Percentiles rank a stretch among this genome's conserved stretches.
Conservation (phyloP, 2,797 vertebrate genomes). For the Labeo calbasu region DNA sequence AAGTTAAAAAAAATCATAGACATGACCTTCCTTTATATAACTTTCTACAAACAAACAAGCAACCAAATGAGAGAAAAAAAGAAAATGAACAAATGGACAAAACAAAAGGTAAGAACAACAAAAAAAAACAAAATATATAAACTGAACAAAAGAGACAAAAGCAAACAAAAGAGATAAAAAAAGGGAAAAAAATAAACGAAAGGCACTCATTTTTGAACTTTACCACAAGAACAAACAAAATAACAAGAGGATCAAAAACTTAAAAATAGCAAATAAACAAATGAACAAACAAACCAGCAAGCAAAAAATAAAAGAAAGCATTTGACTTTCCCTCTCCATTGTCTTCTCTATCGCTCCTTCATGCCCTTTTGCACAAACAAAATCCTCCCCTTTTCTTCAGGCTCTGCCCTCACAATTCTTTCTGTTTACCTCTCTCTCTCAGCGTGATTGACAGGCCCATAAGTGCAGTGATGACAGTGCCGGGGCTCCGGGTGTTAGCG, state of each 20-base stretch:
- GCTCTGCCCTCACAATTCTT: constrained; percentile 46
- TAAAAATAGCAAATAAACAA: not conserved
- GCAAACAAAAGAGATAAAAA: not conserved
- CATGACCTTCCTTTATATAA: not conserved
- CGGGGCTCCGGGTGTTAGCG: constrained; percentile 71
- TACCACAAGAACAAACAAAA: not conserved
- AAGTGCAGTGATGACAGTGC: constrained; percentile 79
- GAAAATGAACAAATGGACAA: not conserved
- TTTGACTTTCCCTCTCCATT: not conserved
- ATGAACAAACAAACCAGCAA: not conserved
- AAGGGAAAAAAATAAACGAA: not conserved
- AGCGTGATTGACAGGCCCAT: constrained; percentile 80
- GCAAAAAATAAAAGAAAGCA: not conserved
- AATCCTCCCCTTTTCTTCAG: constrained; percentile 41
- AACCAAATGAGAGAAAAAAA: too few relatives aligned
- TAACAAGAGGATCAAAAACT: not conserved
- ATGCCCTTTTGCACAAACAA: constrained; percentile 45
- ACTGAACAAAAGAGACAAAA: not conserved
- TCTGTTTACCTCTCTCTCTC: constrained; percentile 46
- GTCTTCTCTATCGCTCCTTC: constrained; percentile 52
- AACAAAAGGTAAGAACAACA: not conserved
- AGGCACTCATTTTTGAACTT: not conserved
- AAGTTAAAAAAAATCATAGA: not conserved
- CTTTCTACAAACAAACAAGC: not conserved
- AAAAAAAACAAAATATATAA: too few relatives aligned